Evolutionary conservation across 1,140 invertebrate genomes (phyloP).

Genomic region (Aphaenogaster rudis): DNA sequence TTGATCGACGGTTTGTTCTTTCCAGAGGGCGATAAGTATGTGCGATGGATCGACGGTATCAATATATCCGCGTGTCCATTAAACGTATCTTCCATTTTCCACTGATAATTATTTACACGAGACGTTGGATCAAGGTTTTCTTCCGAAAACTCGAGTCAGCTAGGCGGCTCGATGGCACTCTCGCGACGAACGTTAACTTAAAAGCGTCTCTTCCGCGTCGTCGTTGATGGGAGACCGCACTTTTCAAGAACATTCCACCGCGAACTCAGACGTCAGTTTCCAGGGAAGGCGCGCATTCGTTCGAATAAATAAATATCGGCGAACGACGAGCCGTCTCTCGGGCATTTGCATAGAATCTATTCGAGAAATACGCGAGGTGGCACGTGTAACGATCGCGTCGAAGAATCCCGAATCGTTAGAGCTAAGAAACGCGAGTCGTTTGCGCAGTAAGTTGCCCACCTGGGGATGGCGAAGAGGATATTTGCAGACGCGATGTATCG

Average conservation of each 20-base stretch:
- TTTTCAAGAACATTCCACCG: slow-evolving; percentile 47
- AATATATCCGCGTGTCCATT: neutral
- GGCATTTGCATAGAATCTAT: slow-evolving; percentile 19
- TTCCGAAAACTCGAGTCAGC: neutral
- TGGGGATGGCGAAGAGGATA: neutral
- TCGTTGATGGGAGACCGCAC: neutral
- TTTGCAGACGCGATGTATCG: slow-evolving; percentile 10
- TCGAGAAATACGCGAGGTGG: neutral
- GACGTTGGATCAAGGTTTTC: neutral
- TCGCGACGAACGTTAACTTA: neutral
- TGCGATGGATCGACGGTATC: slow-evolving; percentile 15
- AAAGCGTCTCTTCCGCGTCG: slow-evolving; percentile 1
- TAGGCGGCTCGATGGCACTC: neutral
- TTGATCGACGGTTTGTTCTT: slow-evolving; percentile 31
- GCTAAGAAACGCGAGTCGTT: neutral
- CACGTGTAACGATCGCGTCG: neutral
- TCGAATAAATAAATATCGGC: slow-evolving; percentile 1
- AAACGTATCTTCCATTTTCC: slow-evolving; percentile 29
- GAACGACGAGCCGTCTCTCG: neutral
- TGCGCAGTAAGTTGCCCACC: neutral
- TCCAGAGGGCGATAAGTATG: slow-evolving; percentile 37
- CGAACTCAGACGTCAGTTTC: slow-evolving; percentile 21
- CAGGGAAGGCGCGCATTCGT: slow-evolving; percentile 2
- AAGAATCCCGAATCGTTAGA: slow-evolving; percentile 23
- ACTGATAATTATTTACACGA: slow-evolving; percentile 16